Percentiles rank a stretch among this genome's conserved stretches.
phyloP scores from a whole-genome alignment of 2,888 invertebrate species.

The Aphodius granarius region DNA sequence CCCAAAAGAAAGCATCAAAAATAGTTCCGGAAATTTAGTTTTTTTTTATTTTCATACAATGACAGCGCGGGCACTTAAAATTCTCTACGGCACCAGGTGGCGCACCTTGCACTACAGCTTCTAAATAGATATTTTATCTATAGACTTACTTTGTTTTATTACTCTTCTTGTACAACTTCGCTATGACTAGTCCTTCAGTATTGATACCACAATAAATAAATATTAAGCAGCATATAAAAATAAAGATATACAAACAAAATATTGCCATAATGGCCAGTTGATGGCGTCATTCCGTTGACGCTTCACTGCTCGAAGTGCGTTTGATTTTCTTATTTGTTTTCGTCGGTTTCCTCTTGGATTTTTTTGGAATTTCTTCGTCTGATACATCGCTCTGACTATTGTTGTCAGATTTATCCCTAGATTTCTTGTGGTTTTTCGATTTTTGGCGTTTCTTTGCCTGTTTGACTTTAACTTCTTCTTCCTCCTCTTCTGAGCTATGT shows the following conservation, averaged over 20 bases:
- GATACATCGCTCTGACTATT: constrained; percentile 40
- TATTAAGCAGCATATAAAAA: constrained; percentile 58
- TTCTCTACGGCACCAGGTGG: too few species aligned
- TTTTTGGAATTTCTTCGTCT: constrained; percentile 35
- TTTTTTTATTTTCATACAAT: too few species aligned
- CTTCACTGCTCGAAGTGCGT: constrained; percentile 40
- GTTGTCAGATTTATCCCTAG: constrained; percentile 14
- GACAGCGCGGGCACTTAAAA: too few species aligned
- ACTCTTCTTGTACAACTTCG: constrained; percentile 43
- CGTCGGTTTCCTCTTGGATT: constrained; percentile 38
- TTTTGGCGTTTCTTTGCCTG: constrained; percentile 20
- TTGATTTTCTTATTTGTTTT: constrained; percentile 36
- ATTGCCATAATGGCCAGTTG: constrained; percentile 61
- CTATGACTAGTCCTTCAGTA: constrained; percentile 57
- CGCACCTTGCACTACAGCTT: too few species aligned
- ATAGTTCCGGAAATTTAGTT: too few species aligned
- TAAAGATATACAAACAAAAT: constrained; percentile 59
- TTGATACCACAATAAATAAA: constrained; percentile 62
- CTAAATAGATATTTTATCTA: too few species aligned
- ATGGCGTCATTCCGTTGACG: constrained; percentile 59
- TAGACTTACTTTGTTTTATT: neutral
- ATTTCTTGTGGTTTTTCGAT: constrained; percentile 20
- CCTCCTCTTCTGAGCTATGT: neutral
- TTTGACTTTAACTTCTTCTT: constrained; percentile 23
- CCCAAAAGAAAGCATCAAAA: too few species aligned